These are phyloP conservation scores for Hippocampus abdominalis DNA, from an alignment of 2,113 vertebrate species.

Conservation along the genomic window DNA sequence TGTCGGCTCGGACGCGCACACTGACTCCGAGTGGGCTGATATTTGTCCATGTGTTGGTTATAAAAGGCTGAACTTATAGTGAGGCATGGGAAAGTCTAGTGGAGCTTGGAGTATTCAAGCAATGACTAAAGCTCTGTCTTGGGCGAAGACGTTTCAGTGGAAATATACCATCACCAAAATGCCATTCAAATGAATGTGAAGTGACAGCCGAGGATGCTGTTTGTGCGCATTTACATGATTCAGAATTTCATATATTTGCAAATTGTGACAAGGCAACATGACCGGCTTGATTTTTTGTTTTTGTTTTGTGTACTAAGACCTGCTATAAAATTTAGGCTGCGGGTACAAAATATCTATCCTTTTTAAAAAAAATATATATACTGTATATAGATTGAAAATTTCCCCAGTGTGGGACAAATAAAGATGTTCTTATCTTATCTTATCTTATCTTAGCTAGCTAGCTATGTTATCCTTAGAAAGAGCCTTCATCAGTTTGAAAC, in stretches of 20 bases:
- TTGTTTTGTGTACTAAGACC: neutral
- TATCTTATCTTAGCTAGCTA: too few species aligned
- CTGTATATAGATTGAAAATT: too few species aligned
- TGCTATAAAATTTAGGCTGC: neutral
- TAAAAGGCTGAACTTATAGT: constrained; percentile 29
- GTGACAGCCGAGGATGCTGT: constrained; percentile 18
- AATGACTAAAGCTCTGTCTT: constrained; percentile 45
- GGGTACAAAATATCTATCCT: too few species aligned
- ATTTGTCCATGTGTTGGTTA: constrained; percentile 38
- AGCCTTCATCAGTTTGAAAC: neutral
- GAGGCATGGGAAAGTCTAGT: constrained; percentile 28
- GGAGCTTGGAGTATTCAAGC: constrained; percentile 10
- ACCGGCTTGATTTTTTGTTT: constrained; percentile 4
- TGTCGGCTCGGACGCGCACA: constrained; percentile 10
- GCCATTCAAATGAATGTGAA: constrained; percentile 22
- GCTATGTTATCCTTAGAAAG: neutral
- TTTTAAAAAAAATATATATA: too few species aligned
- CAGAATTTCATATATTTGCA: constrained; percentile 11
- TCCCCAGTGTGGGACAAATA: too few species aligned
- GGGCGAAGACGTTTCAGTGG: constrained; percentile 36
- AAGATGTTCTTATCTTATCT: too few species aligned
- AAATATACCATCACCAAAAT: constrained; percentile 34
- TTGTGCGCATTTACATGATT: constrained; percentile 10
- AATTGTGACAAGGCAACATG: constrained; percentile 1
- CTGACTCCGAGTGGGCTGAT: constrained; percentile 32